Conservation (phyloP, 2,888 invertebrate genomes). For the Volucella inflata region DNA sequence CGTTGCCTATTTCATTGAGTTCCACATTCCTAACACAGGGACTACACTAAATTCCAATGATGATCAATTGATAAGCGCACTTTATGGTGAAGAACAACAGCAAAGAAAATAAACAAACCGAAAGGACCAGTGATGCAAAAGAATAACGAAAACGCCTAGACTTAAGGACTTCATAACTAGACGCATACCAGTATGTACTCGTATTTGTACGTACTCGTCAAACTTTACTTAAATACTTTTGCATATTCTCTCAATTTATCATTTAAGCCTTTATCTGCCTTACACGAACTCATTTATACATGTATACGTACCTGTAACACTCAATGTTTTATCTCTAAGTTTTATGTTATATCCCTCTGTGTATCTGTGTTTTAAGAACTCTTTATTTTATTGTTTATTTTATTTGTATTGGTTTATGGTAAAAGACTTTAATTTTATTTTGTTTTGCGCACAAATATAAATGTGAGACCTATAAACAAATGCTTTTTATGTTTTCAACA, state of each 20-base stretch:
- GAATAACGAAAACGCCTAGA: slow-evolving; percentile 45
- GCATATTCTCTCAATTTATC: slow-evolving; percentile 45
- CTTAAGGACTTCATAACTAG: slow-evolving; percentile 17
- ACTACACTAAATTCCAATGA: slow-evolving; percentile 38
- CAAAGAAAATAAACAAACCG: too few relatives aligned
- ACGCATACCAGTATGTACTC: neutral
- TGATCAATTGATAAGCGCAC: slow-evolving; percentile 2
- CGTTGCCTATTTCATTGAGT: slow-evolving; percentile 79
- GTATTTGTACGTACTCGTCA: neutral
- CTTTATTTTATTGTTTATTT: slow-evolving; percentile 22
- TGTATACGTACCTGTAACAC: slow-evolving; percentile 59
- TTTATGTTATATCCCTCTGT: slow-evolving; percentile 50
- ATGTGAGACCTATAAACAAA: slow-evolving; percentile 9
- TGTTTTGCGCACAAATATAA: slow-evolving; percentile 62
- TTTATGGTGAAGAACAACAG: slow-evolving; percentile 2
- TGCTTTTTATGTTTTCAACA: neutral
- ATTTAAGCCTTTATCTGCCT: slow-evolving; percentile 46
- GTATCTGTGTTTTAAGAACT: slow-evolving; percentile 14
- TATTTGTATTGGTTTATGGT: slow-evolving; percentile 59
- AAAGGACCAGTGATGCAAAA: slow-evolving; percentile 64
- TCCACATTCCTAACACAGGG: slow-evolving; percentile 77
- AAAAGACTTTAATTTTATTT: slow-evolving; percentile 14
- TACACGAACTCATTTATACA: slow-evolving; percentile 22
- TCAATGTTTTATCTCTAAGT: slow-evolving; percentile 60
- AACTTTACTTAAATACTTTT: slow-evolving; percentile 14